Evolutionary conservation across 2,888 invertebrate species (phyloP).

Genomic region (Cheilosia soror): DNA sequence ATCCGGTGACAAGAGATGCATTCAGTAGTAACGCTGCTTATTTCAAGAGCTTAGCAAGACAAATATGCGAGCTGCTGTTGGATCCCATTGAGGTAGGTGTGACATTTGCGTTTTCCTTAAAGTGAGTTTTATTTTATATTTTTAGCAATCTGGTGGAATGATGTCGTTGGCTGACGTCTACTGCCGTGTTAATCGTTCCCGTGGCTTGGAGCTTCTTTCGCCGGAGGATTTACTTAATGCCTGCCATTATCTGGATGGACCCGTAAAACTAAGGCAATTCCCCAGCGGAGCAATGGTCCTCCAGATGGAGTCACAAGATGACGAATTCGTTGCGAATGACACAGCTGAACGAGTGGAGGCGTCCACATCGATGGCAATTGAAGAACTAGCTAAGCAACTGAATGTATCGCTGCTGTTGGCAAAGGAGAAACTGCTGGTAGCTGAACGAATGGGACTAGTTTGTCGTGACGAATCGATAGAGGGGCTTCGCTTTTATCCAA

Average conservation of each 20-base stretch:
- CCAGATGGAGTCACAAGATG: slow-evolving; percentile 91
- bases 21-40: slow-evolving; percentile 94
- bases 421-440: slow-evolving; percentile 93
- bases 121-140: slow-evolving; percentile 16
- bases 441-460: slow-evolving; percentile 93
- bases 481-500: slow-evolving; percentile 97
- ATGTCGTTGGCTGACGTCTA: slow-evolving; percentile 98
- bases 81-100: slow-evolving; percentile 90
- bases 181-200: slow-evolving; percentile 97
- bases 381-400: slow-evolving; percentile 92
- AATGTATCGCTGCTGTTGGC: slow-evolving; percentile 95
- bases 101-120: no score
- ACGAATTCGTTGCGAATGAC: slow-evolving; percentile 88
- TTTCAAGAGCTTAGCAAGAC: slow-evolving; percentile 92
- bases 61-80: slow-evolving; percentile 92
- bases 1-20: slow-evolving; percentile 97
- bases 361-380: slow-evolving; percentile 91
- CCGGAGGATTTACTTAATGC: slow-evolving; percentile 98
- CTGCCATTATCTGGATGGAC: slow-evolving; percentile 88
- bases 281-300: slow-evolving; percentile 98
- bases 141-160: slow-evolving; percentile 95
- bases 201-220: slow-evolving; percentile 97
- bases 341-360: slow-evolving; percentile 87
- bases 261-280: slow-evolving; percentile 92
- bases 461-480: slow-evolving; percentile 98